Conservation (phyloP, 1,140 invertebrate species). For the Formica exsecta region DNA sequence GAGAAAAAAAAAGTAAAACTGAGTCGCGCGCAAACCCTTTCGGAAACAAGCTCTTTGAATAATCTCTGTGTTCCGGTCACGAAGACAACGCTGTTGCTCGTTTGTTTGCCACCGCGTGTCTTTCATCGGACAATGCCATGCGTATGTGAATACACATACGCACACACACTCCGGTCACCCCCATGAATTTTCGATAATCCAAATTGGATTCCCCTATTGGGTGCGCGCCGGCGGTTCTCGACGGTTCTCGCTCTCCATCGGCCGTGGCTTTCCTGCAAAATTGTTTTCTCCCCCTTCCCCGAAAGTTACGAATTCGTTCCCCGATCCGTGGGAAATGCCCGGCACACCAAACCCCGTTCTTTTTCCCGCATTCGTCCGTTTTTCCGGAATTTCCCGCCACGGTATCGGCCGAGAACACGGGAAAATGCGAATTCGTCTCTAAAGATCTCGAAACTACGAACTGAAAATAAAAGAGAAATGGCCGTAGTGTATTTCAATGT, state of each 20-base stretch:
- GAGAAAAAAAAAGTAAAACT: background rate
- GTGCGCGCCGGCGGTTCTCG: constrained; percentile 51
- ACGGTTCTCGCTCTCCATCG: constrained; percentile 48
- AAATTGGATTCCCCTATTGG: constrained; percentile 83
- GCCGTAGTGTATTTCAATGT: constrained; percentile 14
- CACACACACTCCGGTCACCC: constrained; percentile 43
- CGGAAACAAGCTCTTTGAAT: constrained; percentile 44
- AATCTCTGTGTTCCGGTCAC: constrained; percentile 42
- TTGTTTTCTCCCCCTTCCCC: constrained; percentile 50
- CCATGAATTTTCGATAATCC: constrained; percentile 85
- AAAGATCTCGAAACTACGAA: constrained; percentile 34
- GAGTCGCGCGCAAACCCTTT: background rate
- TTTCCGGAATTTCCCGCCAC: constrained; percentile 14
- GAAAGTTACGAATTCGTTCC: constrained; percentile 60
- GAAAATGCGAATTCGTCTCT: constrained; percentile 47
- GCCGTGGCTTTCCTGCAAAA: constrained; percentile 51
- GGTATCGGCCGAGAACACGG: constrained; percentile 17
- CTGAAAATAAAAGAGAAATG: constrained; percentile 32
- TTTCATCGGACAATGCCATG: constrained; percentile 71
- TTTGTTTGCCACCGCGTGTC: constrained; percentile 60
- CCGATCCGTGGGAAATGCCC: background rate
- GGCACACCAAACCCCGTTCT: background rate
- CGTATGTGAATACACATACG: constrained; percentile 70
- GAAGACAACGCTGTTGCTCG: constrained; percentile 39
- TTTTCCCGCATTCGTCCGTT: background rate